Percentiles rank a stretch among this genome's conserved stretches.
Evolutionary conservation across 1,140 invertebrate genomes (phyloP).

Genomic region (Oscheius sp.): DNA sequence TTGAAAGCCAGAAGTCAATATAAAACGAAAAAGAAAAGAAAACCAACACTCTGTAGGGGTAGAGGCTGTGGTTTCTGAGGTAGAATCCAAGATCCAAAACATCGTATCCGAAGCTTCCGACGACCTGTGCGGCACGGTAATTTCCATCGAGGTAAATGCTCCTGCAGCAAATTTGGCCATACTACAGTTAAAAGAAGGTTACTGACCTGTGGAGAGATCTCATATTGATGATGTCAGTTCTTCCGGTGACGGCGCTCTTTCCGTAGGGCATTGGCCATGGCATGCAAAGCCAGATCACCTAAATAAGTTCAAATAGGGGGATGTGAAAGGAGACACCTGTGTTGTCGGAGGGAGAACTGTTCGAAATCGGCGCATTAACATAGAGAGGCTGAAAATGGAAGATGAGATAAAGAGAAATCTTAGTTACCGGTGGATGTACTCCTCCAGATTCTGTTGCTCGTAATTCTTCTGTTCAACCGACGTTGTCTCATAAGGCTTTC

Average conservation of each 20-base stretch:
- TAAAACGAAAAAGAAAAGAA: background rate
- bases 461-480: background rate
- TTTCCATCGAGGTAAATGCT: conserved; percentile 5
- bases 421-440: background rate
- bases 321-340: too few relatives aligned
- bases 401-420: too few relatives aligned
- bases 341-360: background rate
- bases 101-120: background rate
- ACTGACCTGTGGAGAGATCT: background rate
- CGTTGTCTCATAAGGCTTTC: too few relatives aligned
- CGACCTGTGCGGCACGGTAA: conserved; percentile 2
- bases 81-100: conserved; percentile 1
- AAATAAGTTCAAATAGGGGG: too few relatives aligned
- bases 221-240: background rate
- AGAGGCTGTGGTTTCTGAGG: background rate
- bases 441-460: background rate
- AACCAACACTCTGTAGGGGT: background rate
- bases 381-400: too few relatives aligned
- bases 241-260: background rate
- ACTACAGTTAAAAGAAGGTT: too few relatives aligned
- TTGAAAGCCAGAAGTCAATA: too few relatives aligned
- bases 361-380: background rate
- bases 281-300: background rate
- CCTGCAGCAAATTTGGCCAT: too few relatives aligned
- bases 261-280: background rate